A percentile compares a stretch with the other conserved stretches of the same genome.
Conservation (phyloP, 2,797 vertebrate species). For the Ctenopoma multispine region DNA sequence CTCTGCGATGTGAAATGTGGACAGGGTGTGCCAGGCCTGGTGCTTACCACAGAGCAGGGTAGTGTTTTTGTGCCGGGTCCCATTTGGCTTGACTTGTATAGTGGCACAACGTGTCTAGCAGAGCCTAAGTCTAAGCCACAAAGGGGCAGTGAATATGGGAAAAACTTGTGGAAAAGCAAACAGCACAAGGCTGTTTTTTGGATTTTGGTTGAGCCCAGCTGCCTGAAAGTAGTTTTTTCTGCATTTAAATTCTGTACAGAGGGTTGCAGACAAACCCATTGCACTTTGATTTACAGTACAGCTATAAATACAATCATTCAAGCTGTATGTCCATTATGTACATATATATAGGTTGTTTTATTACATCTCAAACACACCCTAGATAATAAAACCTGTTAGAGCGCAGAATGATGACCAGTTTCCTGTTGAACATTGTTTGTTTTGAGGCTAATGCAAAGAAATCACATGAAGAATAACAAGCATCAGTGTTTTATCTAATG, state of each 20-base stretch:
- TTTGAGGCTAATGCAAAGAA: neutral
- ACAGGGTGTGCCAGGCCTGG: slow-evolving; percentile 72
- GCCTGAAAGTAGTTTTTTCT: slow-evolving; percentile 39
- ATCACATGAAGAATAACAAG: neutral
- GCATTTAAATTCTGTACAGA: slow-evolving; percentile 42
- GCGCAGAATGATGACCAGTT: neutral
- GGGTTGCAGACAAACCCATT: slow-evolving; percentile 23
- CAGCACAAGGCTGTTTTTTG: slow-evolving; percentile 59
- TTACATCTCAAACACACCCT: slow-evolving; percentile 4
- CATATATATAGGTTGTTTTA: slow-evolving; percentile 36
- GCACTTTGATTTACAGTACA: slow-evolving; percentile 46
- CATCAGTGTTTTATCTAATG: neutral
- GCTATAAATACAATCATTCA: slow-evolving; percentile 21
- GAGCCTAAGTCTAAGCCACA: slow-evolving; percentile 70
- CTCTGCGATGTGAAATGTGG: slow-evolving; percentile 51
- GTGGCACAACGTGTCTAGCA: slow-evolving; percentile 58
- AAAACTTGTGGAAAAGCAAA: slow-evolving; percentile 71
- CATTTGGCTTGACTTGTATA: slow-evolving; percentile 56
- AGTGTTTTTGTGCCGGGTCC: slow-evolving; percentile 71
- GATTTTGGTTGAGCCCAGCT: slow-evolving; percentile 62
- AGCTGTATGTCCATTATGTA: slow-evolving; percentile 8
- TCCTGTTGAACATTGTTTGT: neutral
- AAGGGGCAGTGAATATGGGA: slow-evolving; percentile 59
- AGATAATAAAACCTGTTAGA: slow-evolving; percentile 2
- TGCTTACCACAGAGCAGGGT: slow-evolving; percentile 71